Evolutionary conservation across 2,113 vertebrate genomes (phyloP).

Genomic region (Numida meleagris): DNA sequence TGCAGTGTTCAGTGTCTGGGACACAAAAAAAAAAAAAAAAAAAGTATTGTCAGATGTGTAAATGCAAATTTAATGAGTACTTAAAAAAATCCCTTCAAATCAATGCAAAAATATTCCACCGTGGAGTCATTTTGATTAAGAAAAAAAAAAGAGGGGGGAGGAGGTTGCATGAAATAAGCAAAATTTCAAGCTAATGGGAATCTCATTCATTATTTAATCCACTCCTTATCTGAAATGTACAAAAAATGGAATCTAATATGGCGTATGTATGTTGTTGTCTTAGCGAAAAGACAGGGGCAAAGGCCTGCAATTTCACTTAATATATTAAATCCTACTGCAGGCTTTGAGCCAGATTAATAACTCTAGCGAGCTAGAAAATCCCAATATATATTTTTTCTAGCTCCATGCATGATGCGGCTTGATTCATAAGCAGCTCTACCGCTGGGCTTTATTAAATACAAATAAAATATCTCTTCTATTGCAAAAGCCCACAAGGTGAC

Average conservation of each 20-base stretch:
- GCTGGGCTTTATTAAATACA: slow-evolving; percentile 78
- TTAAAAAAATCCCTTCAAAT: slow-evolving; percentile 70
- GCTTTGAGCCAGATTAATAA: slow-evolving; percentile 80
- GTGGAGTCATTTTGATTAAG: slow-evolving; percentile 76
- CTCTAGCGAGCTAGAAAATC: slow-evolving; percentile 66
- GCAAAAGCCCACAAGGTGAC: slow-evolving; percentile 42
- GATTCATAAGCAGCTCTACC: slow-evolving; percentile 72
- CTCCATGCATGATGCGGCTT: slow-evolving; percentile 65
- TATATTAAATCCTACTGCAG: slow-evolving; percentile 77
- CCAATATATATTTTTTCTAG: slow-evolving; percentile 63
- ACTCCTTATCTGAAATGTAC: slow-evolving; percentile 80
- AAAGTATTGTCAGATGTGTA: slow-evolving; percentile 55
- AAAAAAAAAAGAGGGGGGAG: not conserved
- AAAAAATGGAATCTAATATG: slow-evolving; percentile 80
- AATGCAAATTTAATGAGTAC: slow-evolving; percentile 69
- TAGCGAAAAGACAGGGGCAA: slow-evolving; percentile 69
- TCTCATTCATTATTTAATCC: slow-evolving; percentile 85
- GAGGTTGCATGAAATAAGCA: slow-evolving; percentile 78
- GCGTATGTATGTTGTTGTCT: slow-evolving; percentile 74
- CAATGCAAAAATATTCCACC: slow-evolving; percentile 78
- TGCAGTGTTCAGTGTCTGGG: not conserved
- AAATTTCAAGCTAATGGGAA: slow-evolving; percentile 80
- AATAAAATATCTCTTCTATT: slow-evolving; percentile 68
- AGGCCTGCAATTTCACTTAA: slow-evolving; percentile 76
- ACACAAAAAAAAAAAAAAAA: not conserved